These are phyloP conservation scores for Connochaetes taurinus DNA, from an alignment of 2,113 vertebrate genomes.

Conservation along the genomic window DNA sequence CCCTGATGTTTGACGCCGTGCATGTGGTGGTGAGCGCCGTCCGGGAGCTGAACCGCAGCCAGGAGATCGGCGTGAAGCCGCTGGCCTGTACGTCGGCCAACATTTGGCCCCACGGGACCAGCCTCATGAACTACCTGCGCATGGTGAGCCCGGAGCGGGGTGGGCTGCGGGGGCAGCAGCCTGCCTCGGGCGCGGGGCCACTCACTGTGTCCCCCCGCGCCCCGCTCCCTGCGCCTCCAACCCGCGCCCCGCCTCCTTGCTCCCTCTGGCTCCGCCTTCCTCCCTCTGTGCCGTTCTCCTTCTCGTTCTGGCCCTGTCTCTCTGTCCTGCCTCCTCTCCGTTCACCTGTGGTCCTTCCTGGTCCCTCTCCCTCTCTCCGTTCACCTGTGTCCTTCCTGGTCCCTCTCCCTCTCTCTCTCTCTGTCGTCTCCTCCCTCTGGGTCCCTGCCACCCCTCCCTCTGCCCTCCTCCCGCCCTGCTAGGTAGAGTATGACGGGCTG, in stretches of 20 bases:
- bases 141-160: constrained; percentile 80
- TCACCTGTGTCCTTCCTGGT: not conserved
- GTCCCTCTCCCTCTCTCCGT: not conserved
- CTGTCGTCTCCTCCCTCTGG: not conserved
- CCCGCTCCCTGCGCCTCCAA: not conserved
- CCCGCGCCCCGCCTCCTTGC: fast-evolving
- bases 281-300: not conserved
- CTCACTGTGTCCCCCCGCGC: constrained; percentile 18
- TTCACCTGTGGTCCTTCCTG: not conserved
- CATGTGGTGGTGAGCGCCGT: constrained; percentile 92
- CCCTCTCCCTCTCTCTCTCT: not conserved
- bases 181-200: not conserved
- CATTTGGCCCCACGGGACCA: constrained; percentile 94
- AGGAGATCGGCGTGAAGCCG: constrained; percentile 90
- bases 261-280: not conserved
- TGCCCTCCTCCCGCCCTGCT: constrained; percentile 62
- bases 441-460: constrained; percentile 39
- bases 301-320: no score
- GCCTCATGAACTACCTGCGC: constrained; percentile 94
- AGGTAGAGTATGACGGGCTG: constrained; percentile 94
- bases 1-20: constrained; percentile 90
- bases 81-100: constrained; percentile 88
- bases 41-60: constrained; percentile 90
- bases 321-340: not conserved
- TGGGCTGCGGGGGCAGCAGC: not conserved